Percentiles rank a stretch among this genome's conserved stretches.
Conservation (phyloP, 2,797 vertebrate species). For the Phalanger gymnotis region DNA sequence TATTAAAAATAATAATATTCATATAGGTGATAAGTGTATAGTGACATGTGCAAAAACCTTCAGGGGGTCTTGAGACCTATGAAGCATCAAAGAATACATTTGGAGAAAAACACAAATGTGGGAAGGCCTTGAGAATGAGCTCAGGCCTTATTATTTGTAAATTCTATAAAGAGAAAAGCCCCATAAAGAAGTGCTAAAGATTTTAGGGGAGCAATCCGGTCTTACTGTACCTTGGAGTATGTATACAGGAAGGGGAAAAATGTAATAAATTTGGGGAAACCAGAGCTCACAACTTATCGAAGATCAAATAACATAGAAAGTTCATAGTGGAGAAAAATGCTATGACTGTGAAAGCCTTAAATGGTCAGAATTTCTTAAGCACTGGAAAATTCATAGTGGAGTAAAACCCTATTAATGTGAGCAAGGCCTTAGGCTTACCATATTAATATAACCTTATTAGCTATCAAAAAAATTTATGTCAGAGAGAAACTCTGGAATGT, state of each 20-base stretch:
- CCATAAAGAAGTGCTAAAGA: not conserved
- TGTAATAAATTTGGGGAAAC: not conserved
- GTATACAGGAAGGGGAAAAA: not conserved
- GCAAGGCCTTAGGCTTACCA: not conserved
- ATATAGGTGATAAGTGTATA: not conserved
- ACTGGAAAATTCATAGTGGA: not conserved
- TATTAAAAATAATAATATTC: not conserved
- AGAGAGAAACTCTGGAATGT: not conserved
- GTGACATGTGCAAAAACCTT: not conserved
- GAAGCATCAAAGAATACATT: not conserved
- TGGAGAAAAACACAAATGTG: not conserved
- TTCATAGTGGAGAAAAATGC: conserved; percentile 28
- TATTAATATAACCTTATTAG: not conserved
- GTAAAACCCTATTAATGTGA: not conserved
- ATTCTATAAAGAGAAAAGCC: not conserved
- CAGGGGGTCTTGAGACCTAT: not conserved
- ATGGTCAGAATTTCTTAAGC: not conserved
- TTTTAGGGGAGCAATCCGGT: not conserved
- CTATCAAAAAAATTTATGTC: not conserved
- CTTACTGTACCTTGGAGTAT: not conserved
- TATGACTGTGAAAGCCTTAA: not conserved
- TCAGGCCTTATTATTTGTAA: not conserved
- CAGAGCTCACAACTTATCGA: not conserved
- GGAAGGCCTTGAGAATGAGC: not conserved
- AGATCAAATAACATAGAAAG: conserved; percentile 69